Conservation (phyloP, 2,797 vertebrate species). For the Harpagifer antarcticus region DNA sequence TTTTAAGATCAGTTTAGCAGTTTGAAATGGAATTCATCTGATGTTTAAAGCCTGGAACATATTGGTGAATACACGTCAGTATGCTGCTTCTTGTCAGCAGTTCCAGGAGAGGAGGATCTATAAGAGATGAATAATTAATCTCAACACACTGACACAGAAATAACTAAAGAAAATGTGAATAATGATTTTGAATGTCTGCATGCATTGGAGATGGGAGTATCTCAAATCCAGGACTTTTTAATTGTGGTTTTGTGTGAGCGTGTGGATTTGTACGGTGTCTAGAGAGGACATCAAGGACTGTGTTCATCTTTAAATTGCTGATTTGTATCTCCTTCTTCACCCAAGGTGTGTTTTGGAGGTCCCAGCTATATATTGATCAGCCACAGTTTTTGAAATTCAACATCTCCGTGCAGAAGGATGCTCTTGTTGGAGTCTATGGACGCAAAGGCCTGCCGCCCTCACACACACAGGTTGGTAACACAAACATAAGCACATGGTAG, state of each 20-base stretch:
- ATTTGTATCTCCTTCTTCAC: slow-evolving; percentile 7
- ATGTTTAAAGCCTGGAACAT: neutral
- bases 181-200: neutral
- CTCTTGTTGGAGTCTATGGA: slow-evolving; percentile 96
- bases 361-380: slow-evolving; percentile 96
- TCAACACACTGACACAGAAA: neutral
- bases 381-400: slow-evolving; percentile 99
- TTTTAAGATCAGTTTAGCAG: neutral
- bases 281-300: neutral
- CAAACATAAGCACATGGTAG: neutral
- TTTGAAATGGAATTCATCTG: neutral
- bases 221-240: neutral
- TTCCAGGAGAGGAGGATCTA: neutral
- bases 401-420: slow-evolving; percentile 97
- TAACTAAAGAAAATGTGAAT: neutral
- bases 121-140: neutral
- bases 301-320: neutral
- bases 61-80: neutral
- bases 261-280: neutral
- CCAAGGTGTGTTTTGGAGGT: slow-evolving; percentile 96
- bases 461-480: slow-evolving; percentile 92
- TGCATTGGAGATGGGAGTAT: neutral
- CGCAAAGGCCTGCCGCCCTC: slow-evolving; percentile 97
- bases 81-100: neutral
- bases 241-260: neutral